phyloP scores from a whole-genome alignment of 2,888 invertebrate genomes.

The Dasypolia templi region DNA sequence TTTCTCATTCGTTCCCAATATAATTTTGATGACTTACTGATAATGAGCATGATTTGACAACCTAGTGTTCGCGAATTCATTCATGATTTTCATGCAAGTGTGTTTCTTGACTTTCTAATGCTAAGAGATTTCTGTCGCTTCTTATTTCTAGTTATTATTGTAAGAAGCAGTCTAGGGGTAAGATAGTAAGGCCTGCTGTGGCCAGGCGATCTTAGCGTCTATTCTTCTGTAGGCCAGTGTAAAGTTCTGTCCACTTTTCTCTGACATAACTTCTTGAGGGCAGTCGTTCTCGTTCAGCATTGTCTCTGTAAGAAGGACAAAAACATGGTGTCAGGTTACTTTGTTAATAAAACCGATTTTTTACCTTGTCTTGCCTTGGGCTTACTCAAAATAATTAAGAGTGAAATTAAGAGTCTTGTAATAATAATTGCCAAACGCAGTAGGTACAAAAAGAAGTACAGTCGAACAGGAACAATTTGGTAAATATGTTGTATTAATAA shows the following conservation, averaged over 20 bases:
- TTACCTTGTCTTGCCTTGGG: no score
- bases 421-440: no score
- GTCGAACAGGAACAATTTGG: not conserved
- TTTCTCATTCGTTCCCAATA: constrained; percentile 66
- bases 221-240: constrained; percentile 98
- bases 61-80: constrained; percentile 34
- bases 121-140: constrained; percentile 70
- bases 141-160: constrained; percentile 54
- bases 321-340: not conserved
- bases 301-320: constrained; percentile 93
- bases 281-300: constrained; percentile 96
- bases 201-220: constrained; percentile 99
- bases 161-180: constrained; percentile 78
- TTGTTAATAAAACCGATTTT: not conserved
- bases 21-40: constrained; percentile 69
- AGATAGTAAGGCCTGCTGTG: constrained; percentile 90
- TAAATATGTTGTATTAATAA: not conserved
- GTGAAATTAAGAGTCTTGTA: no score
- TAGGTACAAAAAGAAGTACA: not conserved
- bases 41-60: constrained; percentile 74
- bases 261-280: constrained; percentile 95
- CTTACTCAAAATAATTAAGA: no score
- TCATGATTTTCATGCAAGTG: constrained; percentile 50
- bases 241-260: constrained; percentile 94
- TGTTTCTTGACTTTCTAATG: constrained; percentile 50